Conservation (phyloP, 2,113 vertebrate species). For the Pluvialis apricaria region DNA sequence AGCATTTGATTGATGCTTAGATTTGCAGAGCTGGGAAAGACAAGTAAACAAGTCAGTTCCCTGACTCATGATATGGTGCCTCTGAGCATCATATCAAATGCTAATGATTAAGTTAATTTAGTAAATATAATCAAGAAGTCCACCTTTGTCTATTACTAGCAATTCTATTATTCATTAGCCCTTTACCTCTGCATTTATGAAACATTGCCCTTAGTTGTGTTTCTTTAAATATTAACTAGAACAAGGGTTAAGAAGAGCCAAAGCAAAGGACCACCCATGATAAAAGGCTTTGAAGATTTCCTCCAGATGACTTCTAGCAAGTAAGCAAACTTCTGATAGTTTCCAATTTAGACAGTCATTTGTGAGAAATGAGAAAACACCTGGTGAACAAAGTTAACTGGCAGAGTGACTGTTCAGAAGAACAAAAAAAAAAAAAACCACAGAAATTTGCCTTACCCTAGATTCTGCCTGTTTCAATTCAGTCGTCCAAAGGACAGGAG, state of each 20-base stretch:
- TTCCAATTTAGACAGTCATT: slow-evolving; percentile 10
- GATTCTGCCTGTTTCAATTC: neutral
- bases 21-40: slow-evolving; percentile 2
- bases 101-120: slow-evolving; percentile 32
- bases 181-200: neutral
- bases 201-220: neutral
- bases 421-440: neutral
- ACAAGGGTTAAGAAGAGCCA: neutral
- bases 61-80: neutral
- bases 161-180: neutral
- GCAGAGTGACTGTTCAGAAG: neutral
- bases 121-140: neutral
- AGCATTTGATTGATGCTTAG: slow-evolving; percentile 23
- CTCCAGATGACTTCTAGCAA: neutral
- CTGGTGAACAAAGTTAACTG: slow-evolving; percentile 3
- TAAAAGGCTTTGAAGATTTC: slow-evolving; percentile 18
- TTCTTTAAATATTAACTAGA: neutral
- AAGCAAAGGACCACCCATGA: slow-evolving; percentile 17
- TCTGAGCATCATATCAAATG: slow-evolving; percentile 1
- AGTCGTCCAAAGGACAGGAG: neutral
- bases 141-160: neutral
- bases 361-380: slow-evolving; percentile 41
- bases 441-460: neutral
- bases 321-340: neutral
- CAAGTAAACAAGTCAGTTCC: slow-evolving; percentile 26